Evolutionary conservation across 2,888 invertebrate species (phyloP).

Genomic region (Drosophila kambysellisi): DNA sequence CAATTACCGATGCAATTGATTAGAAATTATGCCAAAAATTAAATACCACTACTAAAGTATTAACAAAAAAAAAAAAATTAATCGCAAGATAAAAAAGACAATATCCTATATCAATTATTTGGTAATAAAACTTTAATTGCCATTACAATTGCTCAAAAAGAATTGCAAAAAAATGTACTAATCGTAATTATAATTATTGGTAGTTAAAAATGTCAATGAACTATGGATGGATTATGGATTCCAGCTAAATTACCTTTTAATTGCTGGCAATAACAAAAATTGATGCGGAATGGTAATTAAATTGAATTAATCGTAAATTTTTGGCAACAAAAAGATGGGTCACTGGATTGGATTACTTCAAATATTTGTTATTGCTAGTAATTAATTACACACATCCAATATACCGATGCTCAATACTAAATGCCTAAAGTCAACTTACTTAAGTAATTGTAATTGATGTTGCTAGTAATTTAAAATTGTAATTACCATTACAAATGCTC

Average conservation of each 20-base stretch:
- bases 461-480: constrained; percentile 5
- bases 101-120: constrained; percentile 2
- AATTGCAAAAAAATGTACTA: neutral
- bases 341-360: neutral
- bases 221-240: neutral
- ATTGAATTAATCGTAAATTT: neutral
- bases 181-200: constrained; percentile 1
- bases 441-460: constrained; percentile 1
- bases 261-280: neutral
- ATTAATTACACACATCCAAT: constrained; percentile 1
- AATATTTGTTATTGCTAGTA: constrained; percentile 1
- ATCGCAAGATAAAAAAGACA: constrained; percentile 4
- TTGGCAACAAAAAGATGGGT: neutral
- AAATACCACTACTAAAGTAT: neutral
- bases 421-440: constrained; percentile 1
- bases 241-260: constrained; percentile 6
- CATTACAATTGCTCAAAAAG: constrained; percentile 4
- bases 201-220: constrained; percentile 6
- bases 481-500: constrained; percentile 9
- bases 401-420: neutral
- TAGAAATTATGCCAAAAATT: neutral
- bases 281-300: neutral
- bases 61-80: neutral
- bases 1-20: neutral
- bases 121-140: constrained; percentile 8